phyloP scores from a whole-genome alignment of 2,797 vertebrate species.

The Leptoclinus maculatus region DNA sequence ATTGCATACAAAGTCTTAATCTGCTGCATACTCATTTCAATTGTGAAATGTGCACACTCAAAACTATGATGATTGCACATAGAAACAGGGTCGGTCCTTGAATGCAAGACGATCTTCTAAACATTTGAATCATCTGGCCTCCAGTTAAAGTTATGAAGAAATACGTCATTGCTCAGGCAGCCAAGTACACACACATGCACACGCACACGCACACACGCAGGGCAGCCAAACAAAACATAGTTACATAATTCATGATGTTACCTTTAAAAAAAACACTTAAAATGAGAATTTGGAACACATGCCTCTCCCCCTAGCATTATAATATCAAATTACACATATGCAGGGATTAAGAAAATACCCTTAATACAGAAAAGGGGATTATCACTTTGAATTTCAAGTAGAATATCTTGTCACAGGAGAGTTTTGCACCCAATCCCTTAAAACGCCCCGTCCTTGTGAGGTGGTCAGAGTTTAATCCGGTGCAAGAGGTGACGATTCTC shows the following conservation, averaged over 20 bases:
- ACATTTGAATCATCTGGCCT: conserved; percentile 36
- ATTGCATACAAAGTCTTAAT: not conserved
- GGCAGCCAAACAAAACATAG: conserved; percentile 34
- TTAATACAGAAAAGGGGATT: conserved; percentile 40
- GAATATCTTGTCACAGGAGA: conserved; percentile 25
- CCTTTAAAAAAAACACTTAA: conserved; percentile 22
- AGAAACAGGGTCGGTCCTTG: not conserved
- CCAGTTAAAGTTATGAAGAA: conserved; percentile 35
- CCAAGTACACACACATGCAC: not conserved
- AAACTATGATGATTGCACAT: not conserved
- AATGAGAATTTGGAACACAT: conserved; percentile 34
- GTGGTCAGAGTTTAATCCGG: conserved; percentile 62
- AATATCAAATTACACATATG: conserved; percentile 49
- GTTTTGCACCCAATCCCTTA: conserved; percentile 29
- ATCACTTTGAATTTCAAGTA: conserved; percentile 34
- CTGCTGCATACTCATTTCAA: conserved; percentile 3
- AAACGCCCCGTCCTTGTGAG: conserved; percentile 33
- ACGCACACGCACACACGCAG: not conserved
- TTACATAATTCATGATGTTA: conserved; percentile 74
- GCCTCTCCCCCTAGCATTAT: conserved; percentile 17
- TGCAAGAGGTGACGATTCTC: conserved; percentile 48
- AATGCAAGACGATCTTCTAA: conserved; percentile 18
- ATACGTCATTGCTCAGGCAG: conserved; percentile 9
- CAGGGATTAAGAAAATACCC: conserved; percentile 48
- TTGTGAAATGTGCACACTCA: not conserved